Evolutionary conservation across 2,113 vertebrate species (phyloP).

Genomic region (Tiliqua scincoides): DNA sequence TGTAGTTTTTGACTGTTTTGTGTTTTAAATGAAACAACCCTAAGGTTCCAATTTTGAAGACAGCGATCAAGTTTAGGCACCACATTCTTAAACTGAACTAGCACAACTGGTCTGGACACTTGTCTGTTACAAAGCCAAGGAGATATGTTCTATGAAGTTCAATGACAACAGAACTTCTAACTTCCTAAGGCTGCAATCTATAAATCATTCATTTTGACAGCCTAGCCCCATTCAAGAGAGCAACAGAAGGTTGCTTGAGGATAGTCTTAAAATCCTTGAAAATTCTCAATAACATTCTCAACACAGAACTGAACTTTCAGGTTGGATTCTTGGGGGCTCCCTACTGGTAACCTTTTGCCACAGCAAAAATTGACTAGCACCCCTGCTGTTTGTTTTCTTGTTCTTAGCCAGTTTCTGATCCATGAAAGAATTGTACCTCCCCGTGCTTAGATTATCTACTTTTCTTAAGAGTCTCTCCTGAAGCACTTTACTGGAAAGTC

Average conservation of each 20-base stretch:
- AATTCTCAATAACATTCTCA: not conserved
- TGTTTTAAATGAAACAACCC: not conserved
- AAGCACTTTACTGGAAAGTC: slow-evolving; percentile 1
- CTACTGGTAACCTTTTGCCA: not conserved
- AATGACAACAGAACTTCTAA: not conserved
- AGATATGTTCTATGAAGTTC: not conserved
- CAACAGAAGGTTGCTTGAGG: not conserved
- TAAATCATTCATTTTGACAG: not conserved
- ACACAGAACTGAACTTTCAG: not conserved
- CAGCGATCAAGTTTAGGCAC: not conserved
- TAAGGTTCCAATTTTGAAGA: not conserved
- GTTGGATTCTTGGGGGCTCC: not conserved
- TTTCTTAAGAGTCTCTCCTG: slow-evolving; percentile 11
- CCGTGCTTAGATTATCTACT: not conserved
- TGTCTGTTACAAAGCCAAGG: not conserved
- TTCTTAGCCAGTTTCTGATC: slow-evolving; percentile 4
- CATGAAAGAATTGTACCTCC: not conserved
- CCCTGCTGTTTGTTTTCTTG: not conserved
- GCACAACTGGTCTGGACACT: not conserved
- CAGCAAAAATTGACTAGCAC: not conserved
- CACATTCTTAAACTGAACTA: not conserved
- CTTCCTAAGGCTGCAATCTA: not conserved
- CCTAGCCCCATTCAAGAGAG: not conserved
- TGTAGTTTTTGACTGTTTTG: not conserved
- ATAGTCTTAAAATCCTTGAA: not conserved